phyloP scores from a whole-genome alignment of 1,140 invertebrate species.

The Macrobrachium rosenbergii region DNA sequence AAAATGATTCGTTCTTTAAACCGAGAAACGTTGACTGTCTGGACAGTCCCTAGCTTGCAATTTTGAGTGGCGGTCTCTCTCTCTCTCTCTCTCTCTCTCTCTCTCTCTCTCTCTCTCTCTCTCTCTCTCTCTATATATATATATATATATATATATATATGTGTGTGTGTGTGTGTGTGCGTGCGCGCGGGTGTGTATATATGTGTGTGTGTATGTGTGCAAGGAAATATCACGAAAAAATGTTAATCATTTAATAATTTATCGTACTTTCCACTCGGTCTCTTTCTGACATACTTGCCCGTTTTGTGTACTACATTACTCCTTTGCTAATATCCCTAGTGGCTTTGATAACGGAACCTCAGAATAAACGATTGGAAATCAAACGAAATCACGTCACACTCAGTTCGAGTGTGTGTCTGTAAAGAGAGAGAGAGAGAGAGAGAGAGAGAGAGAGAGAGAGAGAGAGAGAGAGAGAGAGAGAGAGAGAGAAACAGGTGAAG shows the following conservation, averaged over 20 bases:
- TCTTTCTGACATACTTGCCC: too few species aligned
- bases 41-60: too few species aligned
- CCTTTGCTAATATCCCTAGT: too few species aligned
- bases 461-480: slow-evolving; percentile 7
- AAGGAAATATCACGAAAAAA: background rate
- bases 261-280: too few species aligned
- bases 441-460: slow-evolving; percentile 39
- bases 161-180: slow-evolving; percentile 1
- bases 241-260: too few species aligned
- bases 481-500: slow-evolving; percentile 9
- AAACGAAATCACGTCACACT: background rate
- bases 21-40: too few species aligned
- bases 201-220: background rate
- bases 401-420: background rate
- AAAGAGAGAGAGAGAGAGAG: slow-evolving; percentile 13
- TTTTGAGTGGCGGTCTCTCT: background rate
- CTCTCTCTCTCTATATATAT: background rate
- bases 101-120: slow-evolving; percentile 25
- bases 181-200: too few species aligned
- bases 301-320: too few species aligned
- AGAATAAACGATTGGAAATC: too few species aligned
- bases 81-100: slow-evolving; percentile 42
- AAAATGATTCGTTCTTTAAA: slow-evolving; percentile 10
- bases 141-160: background rate
- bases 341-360: too few species aligned